Evolutionary conservation across 1,140 invertebrate species (phyloP), one percentile per base, ranked within the genome.

Genomic region (Zaprionus africanus): DNA sequence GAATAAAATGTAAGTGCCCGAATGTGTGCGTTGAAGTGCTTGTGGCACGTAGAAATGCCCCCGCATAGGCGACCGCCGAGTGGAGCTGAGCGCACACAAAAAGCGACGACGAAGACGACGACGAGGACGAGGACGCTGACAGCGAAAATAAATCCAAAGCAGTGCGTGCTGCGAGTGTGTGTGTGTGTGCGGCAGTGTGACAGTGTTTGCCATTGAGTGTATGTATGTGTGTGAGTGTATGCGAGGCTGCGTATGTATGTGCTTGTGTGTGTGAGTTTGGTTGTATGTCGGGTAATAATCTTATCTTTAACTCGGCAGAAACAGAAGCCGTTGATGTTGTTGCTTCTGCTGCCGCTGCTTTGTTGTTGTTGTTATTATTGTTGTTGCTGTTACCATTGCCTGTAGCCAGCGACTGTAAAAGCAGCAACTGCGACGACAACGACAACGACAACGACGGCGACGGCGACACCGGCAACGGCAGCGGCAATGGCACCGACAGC

Each of bases 231-330:
- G 64, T 66, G 61, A 63, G 28, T 22, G 5, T 5, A 13, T 57
- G 61, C n/a, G n/a, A n/a, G n/a, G n/a, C n/a, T 54, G 59, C 22
- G 4, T 58, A 17, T 17, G 51, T 71, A n/a, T n/a, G n/a, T n/a
- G n/a, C n/a, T n/a, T n/a, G 53, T 57, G 60, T 57, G 26, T 46
- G 49, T 36, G 26, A 53, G 54, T 64, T 46, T 53, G 69, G 58
- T 64, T 75, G 56, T 54, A 72, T 71, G 63, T 64, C 43, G 80
- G 63, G 80, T 88, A 86, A 87, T 87, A 87, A 87, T 87, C 83
- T 88, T 87, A 87, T 87, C 84, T 87, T 87, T 80, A 87, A 88
- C 84, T 88, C 84, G 84, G 77, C 83, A 88, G 84, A 83, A 87
- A 84, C 83, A 87, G 83, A 88, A 87, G 84, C 83, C 80, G 67